Evolutionary conservation across 2,797 vertebrate species (phyloP), one percentile per base, ranked within the genome.

Genomic region (Peromyscus attwateri): DNA sequence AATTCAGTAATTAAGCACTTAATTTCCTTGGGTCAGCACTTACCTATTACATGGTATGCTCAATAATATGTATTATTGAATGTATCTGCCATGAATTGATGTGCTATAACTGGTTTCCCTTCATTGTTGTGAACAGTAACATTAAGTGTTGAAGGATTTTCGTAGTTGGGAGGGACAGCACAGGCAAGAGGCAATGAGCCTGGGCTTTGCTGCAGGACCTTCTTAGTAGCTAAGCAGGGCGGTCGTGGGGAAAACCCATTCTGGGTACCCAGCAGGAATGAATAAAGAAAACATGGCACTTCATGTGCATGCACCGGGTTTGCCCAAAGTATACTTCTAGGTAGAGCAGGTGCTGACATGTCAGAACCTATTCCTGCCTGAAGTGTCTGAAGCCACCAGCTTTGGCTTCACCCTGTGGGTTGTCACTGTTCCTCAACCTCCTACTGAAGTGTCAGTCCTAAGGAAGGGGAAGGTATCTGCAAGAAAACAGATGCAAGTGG

Each of bases 221-320:
- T 13, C 40, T 9, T 1, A 2, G 19, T 37, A 43, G 25, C 40
- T 75, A 76, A 46, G 25, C 40, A 46, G 37, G 40, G 23, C 43
- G 17, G 19, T n/a, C 7, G 6, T 6, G 16, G 5, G 7, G 31
- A 16, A 16, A 6, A 17, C 16, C 66, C 9, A 40, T 40, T 29
- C 71, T 40, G 27, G 31, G 13, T 34, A 34, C 13, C 29, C 31
- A 31, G 31, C 10, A 40, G 9, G 71, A 75, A 75, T 40, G 37
- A 19, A 40, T 40, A 25, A 75, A 73, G 12, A 13, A n/a, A 73
- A 8, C 17, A 0, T 17, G 14, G 34, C 34, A 3, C 68, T 70
- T 7, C 0, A 8, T 70, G 68, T n/a, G 16, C 1, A 1, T n/a
- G 9, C 19, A n/a, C n/a, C 19, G 8, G 6, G 8, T 21, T 21